These are phyloP conservation scores for Pluvianellus socialis DNA, from an alignment of 2,113 vertebrate species.

Conservation along the genomic window DNA sequence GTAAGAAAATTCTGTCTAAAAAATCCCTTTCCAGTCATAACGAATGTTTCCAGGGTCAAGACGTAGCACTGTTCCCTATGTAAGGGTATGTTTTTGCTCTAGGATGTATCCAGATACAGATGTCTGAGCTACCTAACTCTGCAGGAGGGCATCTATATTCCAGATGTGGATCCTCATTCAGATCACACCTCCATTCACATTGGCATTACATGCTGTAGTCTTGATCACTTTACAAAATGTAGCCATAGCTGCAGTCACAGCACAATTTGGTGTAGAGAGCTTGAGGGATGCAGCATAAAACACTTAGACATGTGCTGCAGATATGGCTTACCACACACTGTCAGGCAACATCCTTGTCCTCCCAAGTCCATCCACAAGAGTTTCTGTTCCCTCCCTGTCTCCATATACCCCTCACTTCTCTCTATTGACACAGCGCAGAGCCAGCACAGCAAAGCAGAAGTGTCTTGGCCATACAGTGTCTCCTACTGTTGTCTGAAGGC, in stretches of 20 bases:
- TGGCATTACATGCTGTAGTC: neutral
- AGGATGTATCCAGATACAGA: constrained; percentile 40
- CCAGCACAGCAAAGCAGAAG: neutral
- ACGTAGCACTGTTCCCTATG: neutral
- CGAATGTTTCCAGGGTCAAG: constrained; percentile 46
- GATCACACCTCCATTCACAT: neutral
- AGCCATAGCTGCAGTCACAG: neutral
- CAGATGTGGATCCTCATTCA: constrained; percentile 39
- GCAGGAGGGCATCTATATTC: constrained; percentile 49
- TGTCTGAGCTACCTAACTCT: constrained; percentile 43
- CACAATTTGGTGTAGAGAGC: neutral
- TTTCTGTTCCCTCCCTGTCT: neutral
- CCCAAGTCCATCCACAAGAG: neutral
- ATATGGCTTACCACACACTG: neutral
- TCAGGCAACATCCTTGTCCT: rapidly evolving
- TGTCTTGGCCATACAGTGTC: neutral
- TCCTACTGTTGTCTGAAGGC: neutral
- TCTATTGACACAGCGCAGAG: neutral
- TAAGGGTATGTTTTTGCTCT: constrained; percentile 3
- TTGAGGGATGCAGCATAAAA: neutral
- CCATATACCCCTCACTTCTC: neutral
- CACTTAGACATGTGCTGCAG: neutral
- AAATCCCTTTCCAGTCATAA: neutral
- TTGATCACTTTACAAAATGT: neutral
- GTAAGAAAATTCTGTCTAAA: constrained; percentile 16